Evolutionary conservation across 2,113 vertebrate species (phyloP), one percentile per base, ranked within the genome.

Genomic region (Xenopus borealis): DNA sequence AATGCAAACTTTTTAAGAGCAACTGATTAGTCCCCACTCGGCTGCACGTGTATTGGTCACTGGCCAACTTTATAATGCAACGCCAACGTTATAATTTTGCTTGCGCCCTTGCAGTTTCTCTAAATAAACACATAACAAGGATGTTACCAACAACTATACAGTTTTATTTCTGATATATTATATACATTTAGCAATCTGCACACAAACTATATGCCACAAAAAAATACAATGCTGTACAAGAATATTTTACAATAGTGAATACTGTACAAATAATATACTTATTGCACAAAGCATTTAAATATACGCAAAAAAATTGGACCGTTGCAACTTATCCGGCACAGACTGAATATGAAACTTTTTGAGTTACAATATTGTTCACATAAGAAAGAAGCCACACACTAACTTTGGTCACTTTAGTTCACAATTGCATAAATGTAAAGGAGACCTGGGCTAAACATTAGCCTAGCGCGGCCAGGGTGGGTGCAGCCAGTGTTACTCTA

Each of bases 231-330:
- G 55, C 67, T 64, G 52, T 70, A 76, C 74, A 70, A 27, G 11
- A 14, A 16, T 76, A 76, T 76, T n/a, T 70, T 76, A 76, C 74
- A 76, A 17, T 18, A 55, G 12, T 59, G 62, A 45, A 64, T 70
- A 70, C 74, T 76, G 74, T 76, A 76, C 74, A 76, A 75, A 69
- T 53, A 45, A 58, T 40, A 76, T 11, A 63, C 65, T 62, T 63
- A 76, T 70, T 76, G 66, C 67, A 76, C 74, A 68, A 70, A 69
- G 74, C 66, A 62, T 70, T 18, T 62, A 11, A 69, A 75, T 40
- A 69, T 68, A 55, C 69, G 69, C 73, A 75, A 75, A 72, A 33
- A 59, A 70, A n/a, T n/a, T 27, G 61, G 62, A 76, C 67, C 74
- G 63, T 70, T 67, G 14, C 23, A 45, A 13, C 69, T 67, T 64